Evolutionary conservation across 2,113 vertebrate genomes (phyloP), one percentile per base, ranked within the genome.

Genomic region (Hylia prasina): DNA sequence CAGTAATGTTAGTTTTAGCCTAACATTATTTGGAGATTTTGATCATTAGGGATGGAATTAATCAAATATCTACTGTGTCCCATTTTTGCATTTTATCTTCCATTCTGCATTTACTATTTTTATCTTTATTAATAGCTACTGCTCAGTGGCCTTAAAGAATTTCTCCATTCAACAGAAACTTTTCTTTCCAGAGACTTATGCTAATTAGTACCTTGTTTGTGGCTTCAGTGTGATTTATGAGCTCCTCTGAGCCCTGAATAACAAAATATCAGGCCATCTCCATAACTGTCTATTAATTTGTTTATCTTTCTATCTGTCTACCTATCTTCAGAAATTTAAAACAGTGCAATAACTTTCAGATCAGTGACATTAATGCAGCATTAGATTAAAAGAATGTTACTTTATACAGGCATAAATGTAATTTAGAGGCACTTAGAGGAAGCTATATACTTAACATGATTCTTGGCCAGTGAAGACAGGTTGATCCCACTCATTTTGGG

Each of bases 401-500:
- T 98, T 98, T 97, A 94, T 98, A 97, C 90, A 91, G 96, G 96
- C 81, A 22, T 98, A 98, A 98, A 97, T 95, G 97, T 98, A 98
- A 98, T 98, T 98, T 98, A 98, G 97, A 98, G 97, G 97, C 97
- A 98, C 97, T 98, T 98, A 98, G 97, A 97, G 96, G 96, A 97
- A 97, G 96, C 98, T 96, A 97, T 97, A 78, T 97, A 97, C 97
- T 98, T 98, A 96, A 96, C 96, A 91, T 97, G 98, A 97, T 97
- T 98, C 97, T 97, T 98, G 98, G 98, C 98, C 98, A 98, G 98
- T 97, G 97, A 97, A 98, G 97, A 98, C 98, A 98, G 98, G 98
- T 98, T 99, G 98, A 98, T 98, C 98, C 98, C 98, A 98, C 98
- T 99, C 99, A 98, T 99, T 99, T 99, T 99, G 98, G 98, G 98